Percentiles rank a stretch among this genome's conserved stretches.
Evolutionary conservation across 2,888 invertebrate genomes (phyloP).

Genomic region (Cosmia pyralina): DNA sequence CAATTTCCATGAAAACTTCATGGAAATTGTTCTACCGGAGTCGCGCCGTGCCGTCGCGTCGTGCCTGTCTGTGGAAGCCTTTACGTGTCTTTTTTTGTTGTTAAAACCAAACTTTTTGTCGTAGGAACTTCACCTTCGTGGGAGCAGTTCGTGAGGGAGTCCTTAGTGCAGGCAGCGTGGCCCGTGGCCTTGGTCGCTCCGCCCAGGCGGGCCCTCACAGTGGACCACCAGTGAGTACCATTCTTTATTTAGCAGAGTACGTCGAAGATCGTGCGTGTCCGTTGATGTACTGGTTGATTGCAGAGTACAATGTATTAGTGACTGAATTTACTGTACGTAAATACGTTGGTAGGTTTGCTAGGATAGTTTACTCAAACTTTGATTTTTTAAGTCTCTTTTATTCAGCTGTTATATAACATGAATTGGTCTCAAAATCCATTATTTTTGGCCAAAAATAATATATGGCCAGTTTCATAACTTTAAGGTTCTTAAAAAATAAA

Average conservation of each 20-base stretch:
- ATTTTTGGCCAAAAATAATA: not conserved
- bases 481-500: not conserved
- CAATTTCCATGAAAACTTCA: no score
- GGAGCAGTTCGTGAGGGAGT: slow-evolving; percentile 91
- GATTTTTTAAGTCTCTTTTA: no score
- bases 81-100: not conserved
- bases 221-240: slow-evolving; percentile 86
- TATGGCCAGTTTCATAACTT: not conserved
- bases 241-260: not conserved
- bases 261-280: not conserved
- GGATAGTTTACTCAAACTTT: not conserved
- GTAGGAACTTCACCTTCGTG: slow-evolving; percentile 88
- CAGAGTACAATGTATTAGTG: not conserved
- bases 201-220: slow-evolving; percentile 85
- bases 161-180: slow-evolving; percentile 91
- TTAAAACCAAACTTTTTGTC: slow-evolving; percentile 55
- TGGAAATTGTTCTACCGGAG: no score
- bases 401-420: not conserved
- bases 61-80: no score
- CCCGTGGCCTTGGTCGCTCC: slow-evolving; percentile 90
- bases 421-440: not conserved
- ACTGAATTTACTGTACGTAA: slow-evolving; percentile 3
- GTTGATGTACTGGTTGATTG: slow-evolving; percentile 2
- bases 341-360: not conserved
- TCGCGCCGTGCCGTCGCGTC: no score